Evolutionary conservation across 2,797 vertebrate genomes (phyloP).

Genomic region (Helicolenus hilgendorfi): DNA sequence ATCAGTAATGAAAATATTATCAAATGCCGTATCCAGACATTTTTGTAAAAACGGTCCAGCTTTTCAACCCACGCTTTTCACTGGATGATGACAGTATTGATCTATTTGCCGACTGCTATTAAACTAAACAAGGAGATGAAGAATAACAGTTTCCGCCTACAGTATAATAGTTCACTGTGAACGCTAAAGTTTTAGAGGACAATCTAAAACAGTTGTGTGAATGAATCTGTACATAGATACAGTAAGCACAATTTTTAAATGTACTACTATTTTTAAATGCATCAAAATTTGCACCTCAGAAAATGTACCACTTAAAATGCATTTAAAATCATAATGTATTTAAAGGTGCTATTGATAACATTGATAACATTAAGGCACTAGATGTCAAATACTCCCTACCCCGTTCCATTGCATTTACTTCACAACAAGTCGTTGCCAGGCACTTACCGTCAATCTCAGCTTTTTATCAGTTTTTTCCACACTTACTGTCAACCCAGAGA

Average conservation of each 20-base stretch:
- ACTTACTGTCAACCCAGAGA: too few species aligned
- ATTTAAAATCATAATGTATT: background rate
- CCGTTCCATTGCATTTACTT: too few species aligned
- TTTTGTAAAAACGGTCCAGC: background rate
- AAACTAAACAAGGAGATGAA: background rate
- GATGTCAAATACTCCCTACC: too few species aligned
- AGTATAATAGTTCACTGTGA: background rate
- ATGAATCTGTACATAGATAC: background rate
- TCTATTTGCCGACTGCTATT: background rate
- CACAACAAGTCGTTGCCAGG: too few species aligned
- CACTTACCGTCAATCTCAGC: too few species aligned
- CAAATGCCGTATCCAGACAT: background rate
- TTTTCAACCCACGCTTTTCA: background rate
- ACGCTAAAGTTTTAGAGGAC: background rate
- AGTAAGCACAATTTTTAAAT: background rate
- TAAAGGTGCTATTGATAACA: too few species aligned
- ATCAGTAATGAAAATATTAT: background rate
- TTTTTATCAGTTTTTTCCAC: too few species aligned
- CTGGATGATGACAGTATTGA: background rate
- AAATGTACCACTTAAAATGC: background rate
- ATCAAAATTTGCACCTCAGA: background rate
- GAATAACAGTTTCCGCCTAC: background rate
- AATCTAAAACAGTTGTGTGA: background rate
- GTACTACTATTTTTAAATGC: background rate
- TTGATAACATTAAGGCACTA: too few species aligned